Evolutionary conservation across 2,113 vertebrate genomes (phyloP).

Genomic region (Melospiza georgiana): DNA sequence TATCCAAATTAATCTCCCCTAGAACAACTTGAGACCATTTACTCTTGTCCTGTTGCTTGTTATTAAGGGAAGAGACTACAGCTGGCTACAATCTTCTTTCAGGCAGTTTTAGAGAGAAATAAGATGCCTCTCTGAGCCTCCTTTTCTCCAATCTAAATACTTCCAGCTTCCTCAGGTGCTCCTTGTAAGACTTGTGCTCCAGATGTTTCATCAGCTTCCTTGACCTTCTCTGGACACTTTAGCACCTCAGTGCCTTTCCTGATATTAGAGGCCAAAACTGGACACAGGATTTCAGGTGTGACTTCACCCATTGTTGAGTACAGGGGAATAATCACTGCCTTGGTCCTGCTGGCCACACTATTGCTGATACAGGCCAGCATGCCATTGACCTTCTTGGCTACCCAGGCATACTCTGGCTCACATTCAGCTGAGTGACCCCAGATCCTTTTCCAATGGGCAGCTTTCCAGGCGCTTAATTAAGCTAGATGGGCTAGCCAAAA

Average conservation of each 20-base stretch:
- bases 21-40: not conserved
- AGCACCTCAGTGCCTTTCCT: not conserved
- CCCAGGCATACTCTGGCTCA: not conserved
- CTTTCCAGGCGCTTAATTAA: not conserved
- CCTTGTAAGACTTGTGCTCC: not conserved
- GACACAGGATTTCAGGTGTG: not conserved
- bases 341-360: not conserved
- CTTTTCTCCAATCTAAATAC: not conserved
- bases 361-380: not conserved
- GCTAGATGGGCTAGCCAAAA: not conserved
- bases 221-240: not conserved
- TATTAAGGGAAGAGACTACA: not conserved
- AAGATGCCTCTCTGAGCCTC: not conserved
- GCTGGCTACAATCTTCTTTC: not conserved
- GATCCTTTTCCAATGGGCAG: not conserved
- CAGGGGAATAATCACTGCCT: not conserved
- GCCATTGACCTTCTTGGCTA: not conserved
- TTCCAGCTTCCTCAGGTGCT: not conserved
- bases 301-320: not conserved
- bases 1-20: not conserved
- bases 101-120: not conserved
- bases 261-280: not conserved
- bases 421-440: not conserved
- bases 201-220: not conserved
- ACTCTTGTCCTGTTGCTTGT: not conserved